phyloP scores from a whole-genome alignment of 2,797 vertebrate species.

The Paedocypris micromegethes region DNA sequence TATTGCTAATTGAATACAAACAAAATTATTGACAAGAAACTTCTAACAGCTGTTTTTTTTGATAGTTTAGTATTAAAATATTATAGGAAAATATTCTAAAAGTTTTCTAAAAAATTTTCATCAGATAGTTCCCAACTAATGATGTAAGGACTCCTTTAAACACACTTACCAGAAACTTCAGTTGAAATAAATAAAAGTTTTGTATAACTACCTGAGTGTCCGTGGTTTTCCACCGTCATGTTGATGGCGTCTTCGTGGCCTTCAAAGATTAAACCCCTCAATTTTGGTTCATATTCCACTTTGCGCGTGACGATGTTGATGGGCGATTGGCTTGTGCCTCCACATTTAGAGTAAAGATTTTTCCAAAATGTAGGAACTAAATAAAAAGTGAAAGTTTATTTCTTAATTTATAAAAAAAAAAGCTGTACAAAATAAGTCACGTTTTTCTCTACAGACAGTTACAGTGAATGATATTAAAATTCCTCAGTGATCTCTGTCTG shows the following conservation, averaged over 20 bases:
- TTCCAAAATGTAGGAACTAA: constrained; percentile 74
- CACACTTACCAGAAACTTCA: neutral
- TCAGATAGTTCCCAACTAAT: no score
- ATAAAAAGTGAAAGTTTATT: neutral
- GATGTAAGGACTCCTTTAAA: no score
- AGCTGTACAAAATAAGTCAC: constrained; percentile 11
- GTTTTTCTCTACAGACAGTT: neutral
- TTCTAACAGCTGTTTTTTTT: no score
- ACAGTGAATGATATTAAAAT: no score
- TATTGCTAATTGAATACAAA: no score
- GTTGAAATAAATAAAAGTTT: neutral
- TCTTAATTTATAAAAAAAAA: no score
- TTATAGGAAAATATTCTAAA: no score
- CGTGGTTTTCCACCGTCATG: constrained; percentile 71
- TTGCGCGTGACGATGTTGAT: constrained; percentile 77
- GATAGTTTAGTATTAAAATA: no score
- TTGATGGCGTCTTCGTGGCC: constrained; percentile 63
- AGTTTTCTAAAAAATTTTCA: no score
- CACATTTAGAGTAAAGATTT: constrained; percentile 53
- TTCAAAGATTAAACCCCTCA: constrained; percentile 69
- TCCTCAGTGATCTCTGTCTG: neutral
- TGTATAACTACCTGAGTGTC: constrained; percentile 72
- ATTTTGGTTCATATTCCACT: constrained; percentile 50
- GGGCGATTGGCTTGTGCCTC: constrained; percentile 73
- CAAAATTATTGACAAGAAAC: no score